phyloP scores from a whole-genome alignment of 2,888 invertebrate genomes.

The Laothoe populi region DNA sequence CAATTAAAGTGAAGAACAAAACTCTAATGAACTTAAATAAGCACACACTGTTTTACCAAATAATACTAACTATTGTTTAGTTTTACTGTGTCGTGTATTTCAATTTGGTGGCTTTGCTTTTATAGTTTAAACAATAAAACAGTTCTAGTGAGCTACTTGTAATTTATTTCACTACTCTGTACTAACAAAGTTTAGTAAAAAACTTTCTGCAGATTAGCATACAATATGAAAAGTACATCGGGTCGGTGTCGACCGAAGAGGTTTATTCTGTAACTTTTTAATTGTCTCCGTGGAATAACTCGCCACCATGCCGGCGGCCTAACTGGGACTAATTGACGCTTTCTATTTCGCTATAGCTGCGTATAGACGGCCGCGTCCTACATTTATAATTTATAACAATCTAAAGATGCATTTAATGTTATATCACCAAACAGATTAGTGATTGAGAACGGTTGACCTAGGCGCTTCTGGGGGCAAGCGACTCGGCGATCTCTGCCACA shows the following conservation, averaged over 20 bases:
- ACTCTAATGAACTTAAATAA: slow-evolving; percentile 7
- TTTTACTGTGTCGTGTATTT: slow-evolving; percentile 26
- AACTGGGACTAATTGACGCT: slow-evolving; percentile 36
- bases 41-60: slow-evolving; percentile 7
- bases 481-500: not conserved
- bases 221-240: slow-evolving; percentile 44
- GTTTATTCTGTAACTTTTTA: slow-evolving; percentile 39
- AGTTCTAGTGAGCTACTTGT: slow-evolving; percentile 35
- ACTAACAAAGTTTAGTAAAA: slow-evolving; percentile 44
- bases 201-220: slow-evolving; percentile 48
- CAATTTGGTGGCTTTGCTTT: slow-evolving; percentile 33
- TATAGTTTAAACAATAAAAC: slow-evolving; percentile 38
- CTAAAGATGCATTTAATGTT: slow-evolving; percentile 23
- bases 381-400: slow-evolving; percentile 3
- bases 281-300: slow-evolving; percentile 38
- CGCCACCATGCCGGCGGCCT: slow-evolving; percentile 24
- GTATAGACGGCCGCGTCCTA: not conserved
- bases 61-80: no score
- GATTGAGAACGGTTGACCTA: not conserved
- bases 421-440: not conserved
- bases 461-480: not conserved
- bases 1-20: slow-evolving; percentile 20
- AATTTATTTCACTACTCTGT: slow-evolving; percentile 39
- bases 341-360: slow-evolving; percentile 29
- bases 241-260: slow-evolving; percentile 26